A percentile compares a stretch with the other conserved stretches of the same genome.
phyloP scores from a whole-genome alignment of 2,888 invertebrate species.

The Agrotis exclamationis region DNA sequence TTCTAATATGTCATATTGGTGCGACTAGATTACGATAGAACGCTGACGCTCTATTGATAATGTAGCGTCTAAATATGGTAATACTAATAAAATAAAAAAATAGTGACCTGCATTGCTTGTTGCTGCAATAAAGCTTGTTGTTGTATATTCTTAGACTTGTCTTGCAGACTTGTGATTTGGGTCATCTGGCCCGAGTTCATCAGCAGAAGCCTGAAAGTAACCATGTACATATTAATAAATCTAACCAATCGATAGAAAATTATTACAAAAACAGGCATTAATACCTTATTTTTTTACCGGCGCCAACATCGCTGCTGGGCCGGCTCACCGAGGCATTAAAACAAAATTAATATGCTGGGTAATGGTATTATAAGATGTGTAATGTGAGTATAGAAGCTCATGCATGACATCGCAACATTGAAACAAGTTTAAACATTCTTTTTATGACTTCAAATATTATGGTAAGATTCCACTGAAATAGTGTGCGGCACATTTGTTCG shows the following conservation, averaged over 20 bases:
- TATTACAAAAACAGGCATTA: background rate
- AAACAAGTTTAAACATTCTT: constrained; percentile 6
- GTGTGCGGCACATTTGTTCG: too few relatives aligned
- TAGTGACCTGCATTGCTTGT: constrained; percentile 81
- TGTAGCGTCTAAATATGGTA: background rate
- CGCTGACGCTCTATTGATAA: background rate
- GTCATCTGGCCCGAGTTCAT: constrained; percentile 92
- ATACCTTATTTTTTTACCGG: constrained; percentile 8
- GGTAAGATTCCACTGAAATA: too few relatives aligned
- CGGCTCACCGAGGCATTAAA: constrained; percentile 19
- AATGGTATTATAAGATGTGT: background rate
- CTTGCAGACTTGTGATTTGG: constrained; percentile 85
- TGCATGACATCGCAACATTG: constrained; percentile 39
- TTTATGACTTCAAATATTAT: background rate
- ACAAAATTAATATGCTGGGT: constrained; percentile 8
- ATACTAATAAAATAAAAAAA: constrained; percentile 32
- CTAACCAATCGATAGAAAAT: background rate
- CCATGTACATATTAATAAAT: background rate
- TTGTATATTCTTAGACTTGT: constrained; percentile 90
- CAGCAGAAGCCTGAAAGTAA: constrained; percentile 86
- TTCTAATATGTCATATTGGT: background rate
- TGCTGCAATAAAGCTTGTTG: constrained; percentile 83
- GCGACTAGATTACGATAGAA: background rate
- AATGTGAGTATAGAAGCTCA: constrained; percentile 21
- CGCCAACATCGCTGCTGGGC: constrained; percentile 18